Conservation (phyloP, 1,140 invertebrate species). For the Eubasilissa regina region DNA sequence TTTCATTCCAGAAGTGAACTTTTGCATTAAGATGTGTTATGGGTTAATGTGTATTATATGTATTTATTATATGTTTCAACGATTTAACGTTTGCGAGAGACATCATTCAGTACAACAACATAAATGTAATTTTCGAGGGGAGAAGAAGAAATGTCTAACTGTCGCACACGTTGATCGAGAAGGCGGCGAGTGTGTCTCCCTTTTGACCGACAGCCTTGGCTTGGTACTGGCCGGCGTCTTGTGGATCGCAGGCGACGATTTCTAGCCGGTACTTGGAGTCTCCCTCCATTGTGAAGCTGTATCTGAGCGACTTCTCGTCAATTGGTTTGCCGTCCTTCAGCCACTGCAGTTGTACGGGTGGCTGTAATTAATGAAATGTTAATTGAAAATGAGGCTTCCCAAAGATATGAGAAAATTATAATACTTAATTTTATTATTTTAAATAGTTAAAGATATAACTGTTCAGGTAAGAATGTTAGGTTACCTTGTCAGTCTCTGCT, state of each 20-base stretch:
- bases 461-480: neutral
- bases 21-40: no score
- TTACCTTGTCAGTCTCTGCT: slow-evolving; percentile 82
- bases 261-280: slow-evolving; percentile 83
- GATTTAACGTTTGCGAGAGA: no score
- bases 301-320: slow-evolving; percentile 83
- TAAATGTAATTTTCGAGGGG: no score
- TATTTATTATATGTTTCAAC: no score
- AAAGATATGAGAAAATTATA: no score
- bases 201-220: slow-evolving; percentile 90
- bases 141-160: slow-evolving; percentile 60
- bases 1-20: no score
- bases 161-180: slow-evolving; percentile 86
- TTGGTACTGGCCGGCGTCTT: slow-evolving; percentile 92
- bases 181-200: slow-evolving; percentile 85
- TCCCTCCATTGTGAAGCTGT: slow-evolving; percentile 86
- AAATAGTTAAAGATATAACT: neutral
- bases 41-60: no score
- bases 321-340: slow-evolving; percentile 92
- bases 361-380: slow-evolving; percentile 60
- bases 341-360: slow-evolving; percentile 81
- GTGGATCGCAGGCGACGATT: slow-evolving; percentile 82
- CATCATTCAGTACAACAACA: no score
- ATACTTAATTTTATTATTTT: no score
- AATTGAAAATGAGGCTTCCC: no score